Conservation (phyloP, 2,797 vertebrate genomes). For the Peromyscus attwateri region DNA sequence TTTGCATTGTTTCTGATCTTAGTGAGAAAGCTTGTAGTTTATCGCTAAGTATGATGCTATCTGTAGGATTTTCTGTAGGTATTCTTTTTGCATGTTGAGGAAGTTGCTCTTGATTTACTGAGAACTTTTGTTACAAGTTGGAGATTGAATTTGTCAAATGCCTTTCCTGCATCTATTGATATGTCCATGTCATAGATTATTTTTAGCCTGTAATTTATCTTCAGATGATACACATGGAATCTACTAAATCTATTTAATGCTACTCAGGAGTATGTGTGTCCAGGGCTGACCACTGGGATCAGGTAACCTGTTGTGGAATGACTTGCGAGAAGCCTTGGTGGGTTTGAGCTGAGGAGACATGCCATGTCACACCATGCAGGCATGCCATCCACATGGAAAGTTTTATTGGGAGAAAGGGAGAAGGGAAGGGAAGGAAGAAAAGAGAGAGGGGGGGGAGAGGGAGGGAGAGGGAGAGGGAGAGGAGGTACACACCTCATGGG, state of each 20-base stretch:
- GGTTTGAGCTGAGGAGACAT: too few species aligned
- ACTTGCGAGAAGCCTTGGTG: too few species aligned
- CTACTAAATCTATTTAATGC: neutral
- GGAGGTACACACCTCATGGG: too few species aligned
- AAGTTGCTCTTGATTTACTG: neutral
- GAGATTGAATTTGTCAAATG: neutral
- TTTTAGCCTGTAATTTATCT: conserved; percentile 44
- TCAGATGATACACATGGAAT: neutral
- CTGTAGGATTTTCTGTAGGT: neutral
- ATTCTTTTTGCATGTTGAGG: neutral
- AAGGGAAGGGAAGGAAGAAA: too few species aligned
- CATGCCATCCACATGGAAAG: too few species aligned
- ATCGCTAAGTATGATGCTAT: neutral
- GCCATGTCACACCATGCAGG: too few species aligned
- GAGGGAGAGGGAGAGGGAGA: too few species aligned
- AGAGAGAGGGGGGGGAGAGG: too few species aligned
- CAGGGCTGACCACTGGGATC: neutral
- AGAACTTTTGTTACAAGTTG: neutral
- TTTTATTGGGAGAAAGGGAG: too few species aligned
- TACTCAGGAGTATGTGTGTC: neutral
- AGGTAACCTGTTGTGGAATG: neutral
- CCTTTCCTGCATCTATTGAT: neutral
- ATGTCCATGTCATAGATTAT: neutral
- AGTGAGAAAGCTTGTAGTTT: neutral
- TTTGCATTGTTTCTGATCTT: neutral